A percentile compares a stretch with the other conserved stretches of the same genome.
These are phyloP conservation scores for Mus caroli DNA, from an alignment of 2,797 vertebrate genomes.

Conservation along the genomic window DNA sequence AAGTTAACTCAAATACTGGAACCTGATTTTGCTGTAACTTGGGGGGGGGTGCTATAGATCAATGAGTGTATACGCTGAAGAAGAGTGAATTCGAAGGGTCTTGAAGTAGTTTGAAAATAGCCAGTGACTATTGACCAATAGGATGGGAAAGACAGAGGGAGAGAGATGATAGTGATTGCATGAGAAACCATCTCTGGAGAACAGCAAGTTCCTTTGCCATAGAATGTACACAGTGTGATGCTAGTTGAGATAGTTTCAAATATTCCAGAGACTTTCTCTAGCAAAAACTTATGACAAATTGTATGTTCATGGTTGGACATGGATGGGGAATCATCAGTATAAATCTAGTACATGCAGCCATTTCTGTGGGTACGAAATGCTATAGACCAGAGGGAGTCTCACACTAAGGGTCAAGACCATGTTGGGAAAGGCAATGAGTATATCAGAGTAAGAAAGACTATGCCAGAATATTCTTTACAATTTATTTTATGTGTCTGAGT, in stretches of 20 bases:
- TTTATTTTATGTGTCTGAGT: neutral
- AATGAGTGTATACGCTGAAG: neutral
- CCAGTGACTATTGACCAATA: neutral
- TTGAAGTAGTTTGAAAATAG: neutral
- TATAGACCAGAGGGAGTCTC: too few relatives aligned
- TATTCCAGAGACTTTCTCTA: neutral
- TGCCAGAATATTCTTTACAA: neutral
- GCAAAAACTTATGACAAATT: neutral
- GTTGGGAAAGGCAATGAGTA: neutral
- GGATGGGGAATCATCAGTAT: neutral
- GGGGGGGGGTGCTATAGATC: neutral
- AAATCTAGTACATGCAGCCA: rapidly evolving
- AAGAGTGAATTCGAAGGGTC: neutral
- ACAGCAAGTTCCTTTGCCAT: neutral
- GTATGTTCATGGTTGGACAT: neutral
- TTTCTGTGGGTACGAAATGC: neutral
- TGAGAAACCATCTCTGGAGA: neutral
- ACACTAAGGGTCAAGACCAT: neutral
- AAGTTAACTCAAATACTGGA: neutral
- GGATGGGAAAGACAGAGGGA: neutral
- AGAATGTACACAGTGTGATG: neutral
- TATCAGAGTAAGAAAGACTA: neutral
- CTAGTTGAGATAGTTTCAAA: neutral
- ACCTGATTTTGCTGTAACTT: neutral
- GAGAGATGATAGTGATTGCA: too few relatives aligned